Conservation (phyloP, 2,797 vertebrate genomes). For the Triplophysa bombifrons region DNA sequence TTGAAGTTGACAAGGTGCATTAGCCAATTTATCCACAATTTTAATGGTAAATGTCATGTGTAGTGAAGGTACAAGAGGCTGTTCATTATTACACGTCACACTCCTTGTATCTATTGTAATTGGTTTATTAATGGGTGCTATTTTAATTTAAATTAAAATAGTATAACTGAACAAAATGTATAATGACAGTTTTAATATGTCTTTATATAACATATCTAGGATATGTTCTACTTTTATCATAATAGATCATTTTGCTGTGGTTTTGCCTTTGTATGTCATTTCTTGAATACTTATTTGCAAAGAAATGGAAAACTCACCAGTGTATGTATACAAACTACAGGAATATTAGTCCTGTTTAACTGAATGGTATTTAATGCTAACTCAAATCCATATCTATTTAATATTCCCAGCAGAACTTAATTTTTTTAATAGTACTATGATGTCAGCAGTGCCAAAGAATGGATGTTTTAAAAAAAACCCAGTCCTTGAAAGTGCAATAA, state of each 20-base stretch:
- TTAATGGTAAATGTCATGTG: neutral
- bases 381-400: neutral
- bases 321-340: neutral
- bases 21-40: neutral
- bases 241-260: neutral
- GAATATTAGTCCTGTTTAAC: neutral
- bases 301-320: neutral
- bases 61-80: neutral
- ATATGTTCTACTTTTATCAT: neutral
- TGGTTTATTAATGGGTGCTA: conserved; percentile 22
- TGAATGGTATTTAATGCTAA: neutral
- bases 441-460: conserved; percentile 15
- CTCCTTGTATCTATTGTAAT: neutral
- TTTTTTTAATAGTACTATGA: neutral
- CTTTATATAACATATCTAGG: neutral
- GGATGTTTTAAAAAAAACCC: conserved; percentile 4
- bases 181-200: neutral
- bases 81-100: neutral
- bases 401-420: neutral
- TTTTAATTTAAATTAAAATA: neutral
- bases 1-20: neutral
- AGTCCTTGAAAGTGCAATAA: conserved; percentile 48
- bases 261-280: neutral
- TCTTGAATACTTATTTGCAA: neutral
- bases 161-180: neutral